Base-by-base conservation (phyloP, 1,140 invertebrate genomes). In the Pectinophora gossypiella region DNA sequence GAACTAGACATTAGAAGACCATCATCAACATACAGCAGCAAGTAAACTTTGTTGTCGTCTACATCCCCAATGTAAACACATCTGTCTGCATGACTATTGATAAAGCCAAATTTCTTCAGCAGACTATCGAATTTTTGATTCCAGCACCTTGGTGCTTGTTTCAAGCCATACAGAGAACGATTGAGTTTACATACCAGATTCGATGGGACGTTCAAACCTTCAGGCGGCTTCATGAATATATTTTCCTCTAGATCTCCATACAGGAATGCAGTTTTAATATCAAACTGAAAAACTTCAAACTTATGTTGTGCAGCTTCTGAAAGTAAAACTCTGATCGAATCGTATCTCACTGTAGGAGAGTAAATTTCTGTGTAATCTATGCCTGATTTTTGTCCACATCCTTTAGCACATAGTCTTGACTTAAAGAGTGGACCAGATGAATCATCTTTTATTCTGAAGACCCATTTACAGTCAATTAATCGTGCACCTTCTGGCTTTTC, bases 11-110 rank as follows among this genome's bases (percentile, higher is more conserved):
- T 23, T 47, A 47, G 3, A 6, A 47, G 16, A 3, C 45, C 45
- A 27, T 47, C 45, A 47, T 47, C 45, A 27, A 47, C 45, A 47
- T 47, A 27, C 16, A 47, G 18, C 12, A 47, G 15, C 22, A 47
- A 32, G 45, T 47, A 47, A 4, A 47, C 45, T 27, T 22, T 47
- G 16, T 13, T 23, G n/a, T 18, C 23, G 12, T 47, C 23, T 27
- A 47, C 23, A 27, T 47, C n/a, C 6, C 23, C 15, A 19, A 32
- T 47, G 16, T 47, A 47, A 15, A 47, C 45, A 47, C 23, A 47
- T 47, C 19, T 13, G 18, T 47, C 45, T n/a, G 45, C 20, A 18
- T 47, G 20, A 18, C 20, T 47, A 27, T 27, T 47, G 9, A 23
- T 18, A 27, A 47, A 47, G 22, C 45, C 45, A 27, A 47, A 47